Percentiles rank a stretch among this genome's conserved stretches.
Evolutionary conservation across 2,113 vertebrate species (phyloP).

Genomic region (Lamprologus tigripictilis): DNA sequence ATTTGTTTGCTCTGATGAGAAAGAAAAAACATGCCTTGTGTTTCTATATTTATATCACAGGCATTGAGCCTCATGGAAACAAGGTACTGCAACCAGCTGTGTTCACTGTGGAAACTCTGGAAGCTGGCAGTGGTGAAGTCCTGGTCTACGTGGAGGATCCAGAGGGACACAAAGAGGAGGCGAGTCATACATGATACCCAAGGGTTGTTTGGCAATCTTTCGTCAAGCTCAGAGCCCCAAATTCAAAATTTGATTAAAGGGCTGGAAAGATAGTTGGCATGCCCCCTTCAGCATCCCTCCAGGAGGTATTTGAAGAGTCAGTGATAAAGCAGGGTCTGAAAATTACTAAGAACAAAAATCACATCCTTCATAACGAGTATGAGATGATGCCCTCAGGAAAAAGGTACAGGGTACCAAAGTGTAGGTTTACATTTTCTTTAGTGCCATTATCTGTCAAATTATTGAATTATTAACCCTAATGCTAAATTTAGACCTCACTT

Average conservation of each 20-base stretch:
- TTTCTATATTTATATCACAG: conserved; percentile 48
- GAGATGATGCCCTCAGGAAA: neutral
- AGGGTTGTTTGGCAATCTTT: neutral
- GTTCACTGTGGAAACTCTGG: conserved; percentile 87
- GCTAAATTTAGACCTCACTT: neutral
- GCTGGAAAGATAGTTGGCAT: neutral
- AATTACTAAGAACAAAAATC: neutral
- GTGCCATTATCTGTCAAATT: neutral
- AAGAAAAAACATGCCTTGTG: neutral
- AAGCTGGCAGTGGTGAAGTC: conserved; percentile 85
- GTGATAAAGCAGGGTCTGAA: neutral
- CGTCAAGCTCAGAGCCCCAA: neutral
- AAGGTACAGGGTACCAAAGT: neutral
- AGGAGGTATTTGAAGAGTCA: neutral
- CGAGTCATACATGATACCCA: conserved; percentile 19
- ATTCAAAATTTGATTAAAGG: neutral
- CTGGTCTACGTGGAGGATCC: conserved; percentile 93
- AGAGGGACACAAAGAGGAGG: conserved; percentile 93
- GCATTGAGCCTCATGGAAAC: conserved; percentile 89
- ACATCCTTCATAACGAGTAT: neutral
- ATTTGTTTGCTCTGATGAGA: neutral
- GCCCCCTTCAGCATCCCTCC: neutral
- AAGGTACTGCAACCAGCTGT: conserved; percentile 84
- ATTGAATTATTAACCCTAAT: neutral
- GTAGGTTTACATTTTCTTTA: neutral